Evolutionary conservation across 2,113 vertebrate genomes (phyloP).

Genomic region (Uria lomvia): DNA sequence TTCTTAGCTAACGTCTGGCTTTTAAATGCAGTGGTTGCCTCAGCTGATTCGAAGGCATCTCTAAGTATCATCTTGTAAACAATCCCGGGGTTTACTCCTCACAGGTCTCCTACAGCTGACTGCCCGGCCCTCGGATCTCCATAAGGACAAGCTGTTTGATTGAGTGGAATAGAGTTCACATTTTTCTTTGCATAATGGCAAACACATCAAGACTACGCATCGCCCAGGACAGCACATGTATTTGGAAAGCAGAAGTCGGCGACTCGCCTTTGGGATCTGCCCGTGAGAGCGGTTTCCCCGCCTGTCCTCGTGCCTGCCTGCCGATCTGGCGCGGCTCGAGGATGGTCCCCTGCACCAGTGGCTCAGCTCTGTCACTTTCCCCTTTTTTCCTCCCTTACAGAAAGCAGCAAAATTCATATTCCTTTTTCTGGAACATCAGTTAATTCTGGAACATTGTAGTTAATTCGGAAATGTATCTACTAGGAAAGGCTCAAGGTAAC

Average conservation of each 20-base stretch:
- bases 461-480: neutral
- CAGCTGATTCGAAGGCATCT: neutral
- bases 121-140: neutral
- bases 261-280: neutral
- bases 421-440: neutral
- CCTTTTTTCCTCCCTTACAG: neutral
- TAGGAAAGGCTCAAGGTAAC: neutral
- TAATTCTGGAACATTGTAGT: neutral
- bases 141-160: neutral
- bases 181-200: neutral
- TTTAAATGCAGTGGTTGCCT: conserved; percentile 5
- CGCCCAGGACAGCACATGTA: neutral
- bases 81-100: neutral
- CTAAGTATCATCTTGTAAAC: neutral
- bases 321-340: neutral
- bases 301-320: neutral
- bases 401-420: neutral
- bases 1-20: conserved; percentile 31
- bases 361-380: neutral
- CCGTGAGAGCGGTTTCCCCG: neutral
- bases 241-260: neutral
- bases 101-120: neutral
- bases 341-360: neutral
- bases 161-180: neutral
- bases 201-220: neutral